Conservation (phyloP, 2,888 invertebrate species). For the Aromia moschata region DNA sequence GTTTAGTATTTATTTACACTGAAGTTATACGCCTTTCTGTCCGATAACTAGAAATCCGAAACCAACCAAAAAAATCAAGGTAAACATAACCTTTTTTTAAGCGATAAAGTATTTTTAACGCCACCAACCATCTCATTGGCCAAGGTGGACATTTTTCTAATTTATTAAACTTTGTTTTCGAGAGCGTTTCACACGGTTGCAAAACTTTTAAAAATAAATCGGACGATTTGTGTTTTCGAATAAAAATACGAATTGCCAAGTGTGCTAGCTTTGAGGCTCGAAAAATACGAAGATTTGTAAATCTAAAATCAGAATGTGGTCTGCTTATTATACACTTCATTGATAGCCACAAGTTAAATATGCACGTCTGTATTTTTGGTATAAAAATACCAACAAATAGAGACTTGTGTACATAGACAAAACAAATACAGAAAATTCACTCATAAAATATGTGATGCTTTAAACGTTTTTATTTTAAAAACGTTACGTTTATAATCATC, state of each 20-base stretch:
- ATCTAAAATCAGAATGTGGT: no score
- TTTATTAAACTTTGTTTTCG: constrained; percentile 21
- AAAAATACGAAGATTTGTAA: constrained; percentile 16
- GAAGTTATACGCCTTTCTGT: no score
- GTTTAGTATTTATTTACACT: no score
- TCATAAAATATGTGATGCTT: no score
- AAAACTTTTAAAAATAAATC: constrained; percentile 20
- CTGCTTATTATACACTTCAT: no score
- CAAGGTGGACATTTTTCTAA: constrained; percentile 27
- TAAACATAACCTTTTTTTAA: constrained; percentile 13
- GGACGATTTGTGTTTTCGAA: constrained; percentile 11
- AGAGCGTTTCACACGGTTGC: constrained; percentile 11
- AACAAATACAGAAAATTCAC: no score
- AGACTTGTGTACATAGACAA: no score
- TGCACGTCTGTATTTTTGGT: no score
- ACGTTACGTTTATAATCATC: no score
- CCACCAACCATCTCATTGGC: constrained; percentile 21
- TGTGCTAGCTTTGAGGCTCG: not conserved
- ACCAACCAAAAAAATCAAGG: constrained; percentile 11
- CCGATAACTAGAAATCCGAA: constrained; percentile 10
- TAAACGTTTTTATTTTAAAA: no score
- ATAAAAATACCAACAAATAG: no score
- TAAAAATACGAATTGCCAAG: constrained; percentile 14
- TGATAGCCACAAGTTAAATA: no score
- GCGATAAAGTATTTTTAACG: constrained; percentile 21